Evolutionary conservation across 2,113 vertebrate genomes (phyloP).

Genomic region (Columba janthina): DNA sequence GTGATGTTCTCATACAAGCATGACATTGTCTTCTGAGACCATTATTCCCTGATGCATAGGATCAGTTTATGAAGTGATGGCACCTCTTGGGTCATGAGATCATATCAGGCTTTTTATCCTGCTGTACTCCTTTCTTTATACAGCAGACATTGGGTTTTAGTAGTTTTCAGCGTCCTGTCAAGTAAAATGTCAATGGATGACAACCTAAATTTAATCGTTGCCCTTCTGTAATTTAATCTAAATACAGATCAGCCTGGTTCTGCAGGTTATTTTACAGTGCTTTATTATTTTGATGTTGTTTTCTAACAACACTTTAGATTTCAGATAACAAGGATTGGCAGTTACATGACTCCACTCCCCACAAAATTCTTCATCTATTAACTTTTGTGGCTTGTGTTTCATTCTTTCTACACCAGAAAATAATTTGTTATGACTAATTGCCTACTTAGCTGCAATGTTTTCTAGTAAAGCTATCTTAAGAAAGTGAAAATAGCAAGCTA

Average conservation of each 20-base stretch:
- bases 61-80: conserved; percentile 20
- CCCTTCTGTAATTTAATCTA: conserved; percentile 40
- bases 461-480: not conserved
- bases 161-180: conserved; percentile 32
- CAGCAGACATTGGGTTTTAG: not conserved
- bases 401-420: not conserved
- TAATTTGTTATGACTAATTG: conserved; percentile 39
- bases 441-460: not conserved
- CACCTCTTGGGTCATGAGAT: not conserved
- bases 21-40: not conserved
- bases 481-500: conserved; percentile 8
- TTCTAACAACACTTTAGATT: conserved; percentile 13
- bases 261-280: conserved; percentile 8
- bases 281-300: conserved; percentile 29
- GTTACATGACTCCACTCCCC: not conserved
- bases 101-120: conserved; percentile 10
- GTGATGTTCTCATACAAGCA: not conserved
- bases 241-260: conserved; percentile 24
- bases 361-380: not conserved
- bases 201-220: conserved; percentile 45
- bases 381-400: not conserved
- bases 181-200: conserved; percentile 6
- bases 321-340: not conserved
- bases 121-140: not conserved
- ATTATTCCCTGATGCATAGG: not conserved